Base-by-base conservation (phyloP, 2,888 invertebrate genomes). In the Uloborus plumipes region DNA sequence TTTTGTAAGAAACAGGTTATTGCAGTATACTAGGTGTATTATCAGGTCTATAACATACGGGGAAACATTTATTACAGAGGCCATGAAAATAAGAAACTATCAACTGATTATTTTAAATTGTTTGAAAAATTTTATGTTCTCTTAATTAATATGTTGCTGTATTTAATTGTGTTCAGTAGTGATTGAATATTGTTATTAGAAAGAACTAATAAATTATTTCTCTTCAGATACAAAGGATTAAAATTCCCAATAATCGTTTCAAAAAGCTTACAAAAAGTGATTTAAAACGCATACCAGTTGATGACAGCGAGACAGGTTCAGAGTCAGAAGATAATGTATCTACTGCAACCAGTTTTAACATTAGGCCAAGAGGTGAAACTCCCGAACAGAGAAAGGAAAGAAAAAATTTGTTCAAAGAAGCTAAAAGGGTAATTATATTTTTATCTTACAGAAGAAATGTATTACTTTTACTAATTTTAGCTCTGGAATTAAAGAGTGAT, bases 301-400 rank as follows among this genome's bases (percentile, higher is more conserved):
- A 58, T 26, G 61, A 65, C 50, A 67, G 53, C 20, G 67, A 69
- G 14, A 65, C 51, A 6, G 61, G 67, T 1, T 18, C 39, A 7
- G 53, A 51, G 7, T 58, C 61, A 14, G 73, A 73, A 15, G 74
- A 70, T 22, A 61, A 73, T 11, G 39, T 70, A 14, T 74, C 80
- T 16, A 58, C 64, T 13, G 39, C 16, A 3, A 55, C 73, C 20
- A 74, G 26, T 20, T 62, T 49, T 31, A 80, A 69, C 55, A 74
- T 74, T 0, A 74, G 80, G 49, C 9, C 15, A 15, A 70, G 70
- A 62, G 74, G 55, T 31, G 80, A 81, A 74, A 81, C 80, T 16
- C 80, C 74, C 7, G 80, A 81, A 59, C 64, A 81, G 47, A 74
- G 65, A 50, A 62, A 51, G 58, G 80, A 81, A 55, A 62, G 80